phyloP scores from a whole-genome alignment of 1,140 invertebrate species.

The Drosophila athabasca region DNA sequence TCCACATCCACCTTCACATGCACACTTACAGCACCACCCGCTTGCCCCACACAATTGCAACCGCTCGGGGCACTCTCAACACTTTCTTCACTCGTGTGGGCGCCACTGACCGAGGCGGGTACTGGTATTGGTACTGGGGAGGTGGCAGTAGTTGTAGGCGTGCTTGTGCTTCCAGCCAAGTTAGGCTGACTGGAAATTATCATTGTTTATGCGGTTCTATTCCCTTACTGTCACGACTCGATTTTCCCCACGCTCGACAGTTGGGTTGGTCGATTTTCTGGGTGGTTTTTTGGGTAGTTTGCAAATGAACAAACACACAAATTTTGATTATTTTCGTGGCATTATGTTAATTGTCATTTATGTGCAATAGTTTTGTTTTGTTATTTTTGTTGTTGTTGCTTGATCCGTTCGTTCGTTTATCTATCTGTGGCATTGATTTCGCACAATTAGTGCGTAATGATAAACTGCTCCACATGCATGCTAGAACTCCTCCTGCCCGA shows the following conservation, averaged over 20 bases:
- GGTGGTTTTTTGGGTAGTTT: constrained; percentile 9
- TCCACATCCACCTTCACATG: constrained; percentile 7
- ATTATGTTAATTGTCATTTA: constrained; percentile 77
- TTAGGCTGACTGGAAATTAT: constrained; percentile 74
- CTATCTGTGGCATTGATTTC: constrained; percentile 70
- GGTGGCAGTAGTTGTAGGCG: constrained; percentile 8
- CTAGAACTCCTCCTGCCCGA: no score
- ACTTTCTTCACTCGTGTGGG: constrained; percentile 57
- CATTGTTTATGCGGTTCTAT: constrained; percentile 57
- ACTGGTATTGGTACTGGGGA: constrained; percentile 3
- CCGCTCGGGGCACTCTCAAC: constrained; percentile 35
- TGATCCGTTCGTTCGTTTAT: constrained; percentile 26
- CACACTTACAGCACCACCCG: background rate
- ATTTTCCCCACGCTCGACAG: background rate
- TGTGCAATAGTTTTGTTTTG: constrained; percentile 27
- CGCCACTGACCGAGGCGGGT: constrained; percentile 22
- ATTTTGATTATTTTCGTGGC: constrained; percentile 69
- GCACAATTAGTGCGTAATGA: constrained; percentile 79
- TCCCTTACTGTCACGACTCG: constrained; percentile 9
- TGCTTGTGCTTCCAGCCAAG: constrained; percentile 49
- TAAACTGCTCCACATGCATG: constrained; percentile 72
- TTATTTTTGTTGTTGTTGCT: background rate
- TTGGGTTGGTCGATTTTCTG: no score
- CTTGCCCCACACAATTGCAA: constrained; percentile 55
- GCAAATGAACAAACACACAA: constrained; percentile 64